Percentiles rank a stretch among this genome's conserved stretches.
These are phyloP conservation scores for Staurois parvus DNA, from an alignment of 2,797 vertebrate species.

Conservation along the genomic window DNA sequence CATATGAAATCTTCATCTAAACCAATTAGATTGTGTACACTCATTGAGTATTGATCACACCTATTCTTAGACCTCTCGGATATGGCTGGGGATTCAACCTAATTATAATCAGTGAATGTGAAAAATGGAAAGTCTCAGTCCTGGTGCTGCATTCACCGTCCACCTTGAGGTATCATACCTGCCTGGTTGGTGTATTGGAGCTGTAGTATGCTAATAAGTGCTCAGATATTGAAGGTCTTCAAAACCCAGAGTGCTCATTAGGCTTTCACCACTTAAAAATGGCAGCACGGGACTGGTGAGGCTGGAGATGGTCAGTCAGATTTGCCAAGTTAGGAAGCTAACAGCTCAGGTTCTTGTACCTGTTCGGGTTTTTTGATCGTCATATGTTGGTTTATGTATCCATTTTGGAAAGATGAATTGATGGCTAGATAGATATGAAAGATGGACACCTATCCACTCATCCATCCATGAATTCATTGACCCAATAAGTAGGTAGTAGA, in stretches of 20 bases:
- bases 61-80: slow-evolving; percentile 38
- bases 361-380: background rate
- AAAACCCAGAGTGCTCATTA: background rate
- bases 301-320: background rate
- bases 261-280: background rate
- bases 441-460: too few species aligned
- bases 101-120: background rate
- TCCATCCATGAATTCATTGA: too few species aligned
- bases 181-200: background rate
- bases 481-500: background rate
- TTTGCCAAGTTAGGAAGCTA: background rate
- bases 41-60: slow-evolving; percentile 41
- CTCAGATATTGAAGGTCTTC: background rate
- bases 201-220: background rate
- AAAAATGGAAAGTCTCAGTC: background rate
- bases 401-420: background rate
- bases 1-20: background rate
- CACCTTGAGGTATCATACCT: background rate
- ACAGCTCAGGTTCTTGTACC: background rate
- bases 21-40: slow-evolving; percentile 19
- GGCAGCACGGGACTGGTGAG: background rate
- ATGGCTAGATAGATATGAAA: background rate
- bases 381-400: background rate
- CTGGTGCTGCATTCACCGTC: background rate
- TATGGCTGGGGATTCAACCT: background rate